A percentile compares a stretch with the other conserved stretches of the same genome.
phyloP scores from a whole-genome alignment of 2,888 invertebrate genomes.

The Mayetiola destructor region DNA sequence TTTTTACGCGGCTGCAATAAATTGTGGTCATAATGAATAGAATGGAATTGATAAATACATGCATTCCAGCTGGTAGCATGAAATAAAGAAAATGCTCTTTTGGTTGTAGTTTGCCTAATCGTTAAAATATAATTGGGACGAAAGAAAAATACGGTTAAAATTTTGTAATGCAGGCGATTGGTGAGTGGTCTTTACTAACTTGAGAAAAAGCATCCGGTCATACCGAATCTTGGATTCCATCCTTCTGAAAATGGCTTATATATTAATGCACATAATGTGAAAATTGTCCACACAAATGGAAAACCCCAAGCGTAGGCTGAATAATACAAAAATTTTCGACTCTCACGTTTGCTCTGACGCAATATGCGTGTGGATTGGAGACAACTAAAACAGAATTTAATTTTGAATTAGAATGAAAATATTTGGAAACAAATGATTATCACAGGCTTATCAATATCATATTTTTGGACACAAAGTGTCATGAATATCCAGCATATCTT shows the following conservation, averaged over 20 bases:
- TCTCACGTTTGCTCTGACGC: too few relatives aligned
- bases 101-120: neutral
- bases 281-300: constrained; percentile 19
- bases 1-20: constrained; percentile 57
- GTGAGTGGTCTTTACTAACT: neutral
- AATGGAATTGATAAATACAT: constrained; percentile 48
- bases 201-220: neutral
- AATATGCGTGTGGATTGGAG: too few relatives aligned
- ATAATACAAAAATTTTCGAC: constrained; percentile 17
- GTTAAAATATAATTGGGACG: neutral
- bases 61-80: constrained; percentile 47
- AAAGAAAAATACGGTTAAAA: neutral
- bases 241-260: neutral
- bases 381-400: too few relatives aligned
- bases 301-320: constrained; percentile 19
- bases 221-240: neutral
- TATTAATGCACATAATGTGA: neutral
- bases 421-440: too few relatives aligned
- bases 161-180: neutral
- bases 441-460: too few relatives aligned
- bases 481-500: too few relatives aligned
- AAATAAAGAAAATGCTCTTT: constrained; percentile 43
- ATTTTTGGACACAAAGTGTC: too few relatives aligned
- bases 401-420: too few relatives aligned
- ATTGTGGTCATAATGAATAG: constrained; percentile 53